These are phyloP conservation scores for Oxyteleia sp. DNA, from an alignment of 2,888 invertebrate species.

Conservation along the genomic window DNA sequence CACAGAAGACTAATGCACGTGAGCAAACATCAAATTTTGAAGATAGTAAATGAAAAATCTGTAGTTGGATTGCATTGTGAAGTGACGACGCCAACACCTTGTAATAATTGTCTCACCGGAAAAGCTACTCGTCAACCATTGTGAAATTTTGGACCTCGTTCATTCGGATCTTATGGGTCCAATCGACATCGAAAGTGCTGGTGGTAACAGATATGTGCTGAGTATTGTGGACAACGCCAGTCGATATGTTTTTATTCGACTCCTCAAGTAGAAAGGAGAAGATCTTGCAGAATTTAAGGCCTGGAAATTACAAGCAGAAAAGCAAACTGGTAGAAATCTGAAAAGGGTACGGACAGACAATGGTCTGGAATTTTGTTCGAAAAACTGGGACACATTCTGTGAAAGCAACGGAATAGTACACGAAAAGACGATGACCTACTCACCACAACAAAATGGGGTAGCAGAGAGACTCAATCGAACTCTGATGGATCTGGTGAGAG, in stretches of 20 bases:
- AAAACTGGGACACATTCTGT: conserved; percentile 19
- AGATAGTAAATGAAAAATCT: conserved; percentile 42
- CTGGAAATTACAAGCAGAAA: conserved; percentile 42
- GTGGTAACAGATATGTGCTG: conserved; percentile 39
- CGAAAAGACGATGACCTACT: conserved; percentile 74
- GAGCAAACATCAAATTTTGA: conserved; percentile 25
- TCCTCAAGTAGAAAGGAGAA: conserved; percentile 27
- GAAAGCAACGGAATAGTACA: conserved; percentile 33
- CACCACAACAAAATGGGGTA: conserved; percentile 79
- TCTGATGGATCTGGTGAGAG: conserved; percentile 77
- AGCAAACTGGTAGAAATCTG: neutral
- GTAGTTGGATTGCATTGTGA: conserved; percentile 38
- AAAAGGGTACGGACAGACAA: conserved; percentile 29
- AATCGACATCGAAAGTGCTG: conserved; percentile 30
- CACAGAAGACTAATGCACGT: conserved; percentile 52
- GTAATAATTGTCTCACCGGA: conserved; percentile 43
- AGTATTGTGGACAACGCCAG: conserved; percentile 56
- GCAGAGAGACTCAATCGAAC: conserved; percentile 80
- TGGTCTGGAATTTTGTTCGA: conserved; percentile 20
- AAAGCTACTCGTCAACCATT: conserved; percentile 63
- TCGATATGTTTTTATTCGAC: conserved; percentile 16
- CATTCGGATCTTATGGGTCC: conserved; percentile 71
- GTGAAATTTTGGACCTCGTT: conserved; percentile 50
- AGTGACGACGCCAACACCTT: conserved; percentile 24
- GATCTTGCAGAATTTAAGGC: conserved; percentile 27